Evolutionary conservation across 2,113 vertebrate species (phyloP).

Genomic region (Mormyrus iriodes): DNA sequence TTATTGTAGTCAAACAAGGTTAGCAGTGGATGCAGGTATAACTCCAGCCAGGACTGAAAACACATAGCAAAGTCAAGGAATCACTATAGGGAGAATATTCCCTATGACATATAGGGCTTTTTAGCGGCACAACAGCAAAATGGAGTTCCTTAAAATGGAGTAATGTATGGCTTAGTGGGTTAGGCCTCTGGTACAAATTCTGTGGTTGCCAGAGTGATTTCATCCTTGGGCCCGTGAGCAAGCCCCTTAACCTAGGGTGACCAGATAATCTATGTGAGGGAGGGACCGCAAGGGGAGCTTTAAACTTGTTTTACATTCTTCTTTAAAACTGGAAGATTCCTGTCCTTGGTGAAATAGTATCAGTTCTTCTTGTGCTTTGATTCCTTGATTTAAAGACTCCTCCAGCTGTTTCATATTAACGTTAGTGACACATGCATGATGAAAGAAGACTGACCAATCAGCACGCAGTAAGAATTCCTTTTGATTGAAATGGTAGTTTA

Average conservation of each 20-base stretch:
- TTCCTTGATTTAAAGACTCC: neutral
- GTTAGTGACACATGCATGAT: neutral
- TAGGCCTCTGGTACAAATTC: neutral
- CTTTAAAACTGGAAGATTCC: neutral
- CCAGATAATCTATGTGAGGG: neutral
- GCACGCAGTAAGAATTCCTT: neutral
- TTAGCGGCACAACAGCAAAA: neutral
- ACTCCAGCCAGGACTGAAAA: neutral
- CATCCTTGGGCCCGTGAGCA: neutral
- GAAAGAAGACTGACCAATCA: neutral
- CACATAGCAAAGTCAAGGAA: neutral
- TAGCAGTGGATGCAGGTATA: neutral
- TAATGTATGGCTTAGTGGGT: neutral
- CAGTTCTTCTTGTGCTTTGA: neutral
- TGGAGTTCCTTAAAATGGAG: neutral
- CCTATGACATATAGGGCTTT: neutral
- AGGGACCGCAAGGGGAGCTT: no score
- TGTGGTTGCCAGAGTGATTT: neutral
- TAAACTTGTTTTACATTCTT: neutral
- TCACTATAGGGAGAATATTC: neutral
- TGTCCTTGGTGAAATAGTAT: neutral
- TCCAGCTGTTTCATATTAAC: neutral
- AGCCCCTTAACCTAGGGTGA: neutral
- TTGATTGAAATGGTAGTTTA: neutral
- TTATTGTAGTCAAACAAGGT: neutral